phyloP scores from a whole-genome alignment of 2,797 vertebrate genomes.

The Myotis daubentonii region DNA sequence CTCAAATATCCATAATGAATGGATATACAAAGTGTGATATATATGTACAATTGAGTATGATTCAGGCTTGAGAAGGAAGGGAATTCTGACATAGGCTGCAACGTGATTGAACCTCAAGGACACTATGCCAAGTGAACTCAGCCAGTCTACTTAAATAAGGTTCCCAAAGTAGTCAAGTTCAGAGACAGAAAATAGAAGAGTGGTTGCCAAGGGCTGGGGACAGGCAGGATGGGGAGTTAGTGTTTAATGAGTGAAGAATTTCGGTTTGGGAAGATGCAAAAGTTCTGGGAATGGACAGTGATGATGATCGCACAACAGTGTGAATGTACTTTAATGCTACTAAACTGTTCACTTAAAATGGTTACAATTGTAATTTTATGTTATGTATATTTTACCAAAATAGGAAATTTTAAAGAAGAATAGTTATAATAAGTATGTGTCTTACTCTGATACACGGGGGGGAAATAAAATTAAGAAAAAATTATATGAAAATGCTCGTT shows the following conservation, averaged over 20 bases:
- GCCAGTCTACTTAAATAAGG: not conserved
- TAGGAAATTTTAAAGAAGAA: not conserved
- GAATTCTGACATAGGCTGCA: not conserved
- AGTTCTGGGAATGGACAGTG: not conserved
- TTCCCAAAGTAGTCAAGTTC: not conserved
- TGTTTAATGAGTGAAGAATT: not conserved
- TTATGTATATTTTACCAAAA: not conserved
- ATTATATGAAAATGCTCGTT: not conserved
- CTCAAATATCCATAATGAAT: not conserved
- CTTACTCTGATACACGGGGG: not conserved
- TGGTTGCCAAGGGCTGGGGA: not conserved
- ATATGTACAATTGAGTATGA: not conserved
- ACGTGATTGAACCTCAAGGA: not conserved
- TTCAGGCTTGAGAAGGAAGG: not conserved
- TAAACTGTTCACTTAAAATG: not conserved
- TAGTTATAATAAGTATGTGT: not conserved
- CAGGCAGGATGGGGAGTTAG: not conserved
- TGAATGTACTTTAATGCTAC: not conserved
- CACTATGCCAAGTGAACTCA: not conserved
- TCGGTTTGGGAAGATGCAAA: not conserved
- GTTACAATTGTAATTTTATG: not conserved
- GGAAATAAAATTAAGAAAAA: not conserved
- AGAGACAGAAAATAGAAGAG: not conserved
- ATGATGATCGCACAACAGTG: not conserved
- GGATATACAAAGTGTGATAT: not conserved